Conservation (phyloP, 2,797 vertebrate species). For the Rhodeus uyekii region DNA sequence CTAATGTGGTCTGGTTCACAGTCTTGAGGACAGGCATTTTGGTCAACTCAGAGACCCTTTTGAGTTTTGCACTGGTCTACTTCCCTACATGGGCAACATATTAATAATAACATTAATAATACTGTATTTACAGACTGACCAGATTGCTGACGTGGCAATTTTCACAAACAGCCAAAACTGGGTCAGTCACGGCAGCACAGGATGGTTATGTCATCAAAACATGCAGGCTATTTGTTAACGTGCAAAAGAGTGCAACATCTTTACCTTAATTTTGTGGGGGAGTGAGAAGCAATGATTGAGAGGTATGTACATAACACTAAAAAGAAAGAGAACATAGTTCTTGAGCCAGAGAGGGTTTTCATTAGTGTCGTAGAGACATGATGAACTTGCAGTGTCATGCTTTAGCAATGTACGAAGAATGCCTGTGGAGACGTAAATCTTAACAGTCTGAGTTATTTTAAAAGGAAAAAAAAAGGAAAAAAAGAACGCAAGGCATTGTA, state of each 20-base stretch:
- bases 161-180: slow-evolving; percentile 63
- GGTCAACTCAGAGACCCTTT: slow-evolving; percentile 46
- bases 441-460: slow-evolving; percentile 65
- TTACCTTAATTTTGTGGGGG: slow-evolving; percentile 51
- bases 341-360: slow-evolving; percentile 42
- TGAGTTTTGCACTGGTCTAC: slow-evolving; percentile 39
- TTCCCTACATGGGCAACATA: slow-evolving; percentile 44
- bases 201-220: slow-evolving; percentile 59
- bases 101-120: slow-evolving; percentile 52
- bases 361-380: slow-evolving; percentile 37
- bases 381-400: slow-evolving; percentile 20
- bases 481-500: slow-evolving; percentile 76
- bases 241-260: slow-evolving; percentile 68
- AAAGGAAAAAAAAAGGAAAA: slow-evolving; percentile 65
- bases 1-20: slow-evolving; percentile 53
- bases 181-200: slow-evolving; percentile 57
- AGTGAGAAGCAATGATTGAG: slow-evolving; percentile 62
- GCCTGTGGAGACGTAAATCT: slow-evolving; percentile 53
- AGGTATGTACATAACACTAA: slow-evolving; percentile 72
- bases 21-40: slow-evolving; percentile 63
- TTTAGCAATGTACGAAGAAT: slow-evolving; percentile 63
- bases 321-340: slow-evolving; percentile 1
- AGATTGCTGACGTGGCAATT: slow-evolving; percentile 57
- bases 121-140: slow-evolving; percentile 65
- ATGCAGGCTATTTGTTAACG: slow-evolving; percentile 72